Evolutionary conservation across 1,140 invertebrate genomes (phyloP), one percentile per base, ranked within the genome.

Genomic region (Stegodyphus mimosarum): DNA sequence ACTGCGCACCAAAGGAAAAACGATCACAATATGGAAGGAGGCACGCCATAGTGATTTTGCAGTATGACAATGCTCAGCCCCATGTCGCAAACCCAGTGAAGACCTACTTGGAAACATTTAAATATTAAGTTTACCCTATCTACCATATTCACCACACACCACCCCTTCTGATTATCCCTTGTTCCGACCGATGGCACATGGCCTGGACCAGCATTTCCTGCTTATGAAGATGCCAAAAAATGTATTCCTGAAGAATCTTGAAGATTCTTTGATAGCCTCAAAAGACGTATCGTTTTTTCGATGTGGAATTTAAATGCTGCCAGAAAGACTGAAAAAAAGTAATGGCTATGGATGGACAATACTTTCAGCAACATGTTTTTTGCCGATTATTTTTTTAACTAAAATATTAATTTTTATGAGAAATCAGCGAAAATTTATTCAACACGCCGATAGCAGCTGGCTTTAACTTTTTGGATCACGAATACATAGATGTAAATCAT

Each of bases 361-460:
- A 17, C 64, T 67, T 67, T 6, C 64, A 67, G 11, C n/a, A 5
- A 67, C 64, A 67, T 67, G 64, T 67, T 67, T 67, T 67, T 67
- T 33, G 33, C 33, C 5, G 7, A n/a, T 17, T 13, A 1, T 67
- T n/a, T 67, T 67, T 67, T 67, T 3, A 67, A 15, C 2, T 67
- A 67, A 18, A 67, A 2, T 6, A 67, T 6, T 18, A 67, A 67
- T 17, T 17, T n/a, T 67, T 2, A n/a, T 7, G 17, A 7, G 6
- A 67, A 67, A 67, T 4, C 64, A 67, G n/a, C 15, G 55, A 60
- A 5, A 60, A 60, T 60, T 60, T 60, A 60, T 60, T 60, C 55
- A 60, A 60, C 55, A 60, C 15, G 9, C 55, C 55, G 5, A 15
- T 60, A 60, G 33, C 33, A 33, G 33, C 33, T 33, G 33, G 33